Percentiles rank a stretch among this genome's conserved stretches.
Evolutionary conservation across 2,797 vertebrate species (phyloP).

Genomic region (Gephyroberyx darwinii): DNA sequence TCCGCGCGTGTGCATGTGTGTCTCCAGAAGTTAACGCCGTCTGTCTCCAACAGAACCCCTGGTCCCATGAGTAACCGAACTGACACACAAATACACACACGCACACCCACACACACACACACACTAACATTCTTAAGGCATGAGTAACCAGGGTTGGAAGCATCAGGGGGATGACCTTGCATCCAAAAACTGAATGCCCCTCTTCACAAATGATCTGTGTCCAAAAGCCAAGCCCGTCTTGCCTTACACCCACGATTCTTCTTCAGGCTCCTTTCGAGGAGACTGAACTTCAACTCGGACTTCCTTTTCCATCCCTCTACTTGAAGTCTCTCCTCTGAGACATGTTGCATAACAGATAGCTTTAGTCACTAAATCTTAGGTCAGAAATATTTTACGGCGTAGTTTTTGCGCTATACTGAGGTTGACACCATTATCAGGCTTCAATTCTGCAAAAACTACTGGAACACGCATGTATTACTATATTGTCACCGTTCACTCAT

Average conservation of each 20-base stretch:
- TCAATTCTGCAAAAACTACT: not conserved
- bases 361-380: slow-evolving; percentile 25
- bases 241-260: slow-evolving; percentile 30
- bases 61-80: slow-evolving; percentile 73
- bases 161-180: slow-evolving; percentile 68
- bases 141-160: slow-evolving; percentile 67
- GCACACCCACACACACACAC: slow-evolving; percentile 28
- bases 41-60: slow-evolving; percentile 68
- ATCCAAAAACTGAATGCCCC: slow-evolving; percentile 50
- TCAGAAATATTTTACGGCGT: slow-evolving; percentile 17
- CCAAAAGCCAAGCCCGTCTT: slow-evolving; percentile 59
- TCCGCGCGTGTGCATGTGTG: slow-evolving; percentile 43
- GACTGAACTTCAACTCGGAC: slow-evolving; percentile 48
- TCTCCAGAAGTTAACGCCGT: slow-evolving; percentile 71
- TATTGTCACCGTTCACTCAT: slow-evolving; percentile 9
- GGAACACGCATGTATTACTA: not conserved
- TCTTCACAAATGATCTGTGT: slow-evolving; percentile 71
- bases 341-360: slow-evolving; percentile 50
- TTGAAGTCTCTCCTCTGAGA: slow-evolving; percentile 20
- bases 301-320: slow-evolving; percentile 19
- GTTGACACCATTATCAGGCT: not conserved
- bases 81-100: slow-evolving; percentile 41
- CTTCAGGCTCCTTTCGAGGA: slow-evolving; percentile 39
- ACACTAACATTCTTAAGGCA: slow-evolving; percentile 54
- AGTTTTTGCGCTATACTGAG: slow-evolving; percentile 9